These are phyloP conservation scores for Antheraea pernyi DNA, from an alignment of 1,140 invertebrate species.

Conservation along the genomic window DNA sequence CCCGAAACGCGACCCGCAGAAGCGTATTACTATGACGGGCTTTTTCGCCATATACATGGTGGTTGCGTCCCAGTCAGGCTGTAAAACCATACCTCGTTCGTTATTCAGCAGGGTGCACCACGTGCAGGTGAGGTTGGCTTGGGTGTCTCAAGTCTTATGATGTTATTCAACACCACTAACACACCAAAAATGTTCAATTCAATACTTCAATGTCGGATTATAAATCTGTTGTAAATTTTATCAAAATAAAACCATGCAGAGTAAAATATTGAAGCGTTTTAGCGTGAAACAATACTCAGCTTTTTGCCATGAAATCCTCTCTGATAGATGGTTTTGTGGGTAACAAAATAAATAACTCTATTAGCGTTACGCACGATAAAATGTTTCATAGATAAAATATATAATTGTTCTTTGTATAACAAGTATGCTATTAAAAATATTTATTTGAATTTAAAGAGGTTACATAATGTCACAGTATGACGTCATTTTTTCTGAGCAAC, in stretches of 20 bases:
- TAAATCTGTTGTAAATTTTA: constrained; percentile 1
- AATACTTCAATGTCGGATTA: background rate
- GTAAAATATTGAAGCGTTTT: constrained; percentile 24
- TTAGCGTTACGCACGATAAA: constrained; percentile 21
- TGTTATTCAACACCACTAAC: too few species aligned
- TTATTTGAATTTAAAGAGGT: too few species aligned
- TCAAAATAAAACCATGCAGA: constrained; percentile 15
- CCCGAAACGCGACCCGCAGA: too few species aligned
- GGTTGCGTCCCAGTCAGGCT: too few species aligned
- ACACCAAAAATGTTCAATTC: background rate
- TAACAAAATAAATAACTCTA: constrained; percentile 21
- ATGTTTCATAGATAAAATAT: background rate
- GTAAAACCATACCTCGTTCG: too few species aligned
- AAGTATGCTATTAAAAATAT: background rate
- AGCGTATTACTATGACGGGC: too few species aligned
- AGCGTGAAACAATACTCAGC: constrained; percentile 40
- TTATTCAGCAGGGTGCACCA: too few species aligned
- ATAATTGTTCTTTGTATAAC: background rate
- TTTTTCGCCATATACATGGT: too few species aligned
- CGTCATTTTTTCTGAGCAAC: too few species aligned
- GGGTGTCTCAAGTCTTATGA: too few species aligned
- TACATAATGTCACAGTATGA: too few species aligned
- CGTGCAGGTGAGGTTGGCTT: too few species aligned
- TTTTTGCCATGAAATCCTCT: constrained; percentile 30
- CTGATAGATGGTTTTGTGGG: constrained; percentile 39